Evolutionary conservation across 2,797 vertebrate genomes (phyloP).

Genomic region (Pantherophis vulpinus): DNA sequence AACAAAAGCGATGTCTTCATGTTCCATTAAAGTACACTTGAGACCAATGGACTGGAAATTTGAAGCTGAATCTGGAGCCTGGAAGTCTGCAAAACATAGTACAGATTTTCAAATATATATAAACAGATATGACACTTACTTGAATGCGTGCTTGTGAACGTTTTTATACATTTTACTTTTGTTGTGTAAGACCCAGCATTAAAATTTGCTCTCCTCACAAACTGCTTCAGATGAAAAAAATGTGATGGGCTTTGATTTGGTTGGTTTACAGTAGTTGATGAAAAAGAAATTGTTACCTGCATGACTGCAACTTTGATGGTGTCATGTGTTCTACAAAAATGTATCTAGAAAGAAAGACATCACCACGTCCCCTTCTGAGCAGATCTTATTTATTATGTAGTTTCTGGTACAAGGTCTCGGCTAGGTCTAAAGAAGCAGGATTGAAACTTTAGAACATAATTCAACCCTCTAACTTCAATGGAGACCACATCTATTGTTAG

Average conservation of each 20-base stretch:
- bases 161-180: not conserved
- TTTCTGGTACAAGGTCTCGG: not conserved
- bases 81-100: slow-evolving; percentile 21
- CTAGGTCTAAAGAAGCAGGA: not conserved
- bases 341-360: not conserved
- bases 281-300: not conserved
- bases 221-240: not conserved
- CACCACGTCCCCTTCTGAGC: not conserved
- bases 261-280: not conserved
- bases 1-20: not conserved
- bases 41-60: not conserved
- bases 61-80: not conserved
- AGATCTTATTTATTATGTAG: not conserved
- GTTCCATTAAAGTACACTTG: not conserved
- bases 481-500: too few relatives aligned
- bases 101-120: not conserved
- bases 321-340: not conserved
- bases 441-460: not conserved
- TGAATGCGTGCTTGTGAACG: not conserved
- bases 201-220: not conserved
- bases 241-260: not conserved
- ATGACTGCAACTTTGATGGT: not conserved
- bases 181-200: too few relatives aligned
- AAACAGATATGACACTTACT: not conserved
- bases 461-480: not conserved